A percentile compares a stretch with the other conserved stretches of the same genome.
These are phyloP conservation scores for Blomia tropicalis DNA, from an alignment of 2,888 invertebrate genomes.

Conservation along the genomic window DNA sequence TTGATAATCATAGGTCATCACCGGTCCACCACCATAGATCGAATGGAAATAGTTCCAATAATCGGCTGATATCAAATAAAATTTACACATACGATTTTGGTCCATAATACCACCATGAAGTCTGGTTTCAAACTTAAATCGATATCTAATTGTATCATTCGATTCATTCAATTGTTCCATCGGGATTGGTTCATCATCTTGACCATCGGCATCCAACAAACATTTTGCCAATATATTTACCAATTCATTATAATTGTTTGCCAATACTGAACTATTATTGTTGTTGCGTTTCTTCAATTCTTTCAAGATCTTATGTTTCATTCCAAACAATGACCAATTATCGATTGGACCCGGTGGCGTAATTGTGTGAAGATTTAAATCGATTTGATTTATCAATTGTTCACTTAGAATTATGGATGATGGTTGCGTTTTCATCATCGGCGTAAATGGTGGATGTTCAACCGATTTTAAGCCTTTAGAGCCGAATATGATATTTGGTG, in stretches of 20 bases:
- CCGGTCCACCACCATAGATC: not conserved
- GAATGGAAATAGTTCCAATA: not conserved
- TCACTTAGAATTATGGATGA: not conserved
- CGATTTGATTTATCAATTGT: not conserved
- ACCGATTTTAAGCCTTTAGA: too few species aligned
- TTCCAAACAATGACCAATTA: conserved; percentile 14
- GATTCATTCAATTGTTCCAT: not conserved
- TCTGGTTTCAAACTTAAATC: not conserved
- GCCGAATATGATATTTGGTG: not conserved
- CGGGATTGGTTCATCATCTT: not conserved
- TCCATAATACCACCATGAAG: not conserved
- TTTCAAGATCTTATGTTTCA: not conserved
- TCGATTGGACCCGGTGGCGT: conserved; percentile 10
- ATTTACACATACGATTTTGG: not conserved
- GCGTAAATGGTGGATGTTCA: not conserved
- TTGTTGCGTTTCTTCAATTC: not conserved
- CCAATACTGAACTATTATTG: not conserved
- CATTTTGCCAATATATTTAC: not conserved
- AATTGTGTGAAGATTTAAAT: not conserved
- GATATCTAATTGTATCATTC: not conserved
- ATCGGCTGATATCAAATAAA: not conserved
- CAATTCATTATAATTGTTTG: conserved; percentile 5
- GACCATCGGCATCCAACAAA: not conserved
- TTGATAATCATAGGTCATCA: not conserved
- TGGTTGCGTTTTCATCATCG: not conserved